Conservation (phyloP, 1,140 invertebrate species). For the Drosophila chauvacae region DNA sequence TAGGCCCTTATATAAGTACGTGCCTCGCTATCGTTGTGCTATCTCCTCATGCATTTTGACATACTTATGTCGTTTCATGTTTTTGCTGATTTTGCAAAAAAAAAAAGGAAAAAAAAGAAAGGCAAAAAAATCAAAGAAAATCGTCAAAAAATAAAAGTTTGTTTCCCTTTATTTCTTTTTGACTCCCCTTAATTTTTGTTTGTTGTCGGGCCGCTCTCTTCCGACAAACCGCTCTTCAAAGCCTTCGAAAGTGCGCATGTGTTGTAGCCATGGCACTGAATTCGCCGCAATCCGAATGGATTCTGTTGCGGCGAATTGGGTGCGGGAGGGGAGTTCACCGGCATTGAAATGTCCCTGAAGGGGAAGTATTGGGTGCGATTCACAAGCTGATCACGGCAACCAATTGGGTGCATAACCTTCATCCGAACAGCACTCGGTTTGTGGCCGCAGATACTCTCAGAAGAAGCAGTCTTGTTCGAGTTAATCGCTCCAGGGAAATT, state of each 20-base stretch:
- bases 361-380: too few relatives aligned
- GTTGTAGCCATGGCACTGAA: slow-evolving; percentile 58
- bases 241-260: slow-evolving; percentile 67
- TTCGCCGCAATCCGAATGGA: slow-evolving; percentile 51
- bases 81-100: slow-evolving; percentile 77
- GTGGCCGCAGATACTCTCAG: background rate
- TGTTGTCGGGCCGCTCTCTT: slow-evolving; percentile 58
- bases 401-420: background rate
- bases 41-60: slow-evolving; percentile 81
- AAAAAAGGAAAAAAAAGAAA: background rate
- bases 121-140: slow-evolving; percentile 16
- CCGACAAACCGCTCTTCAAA: slow-evolving; percentile 52
- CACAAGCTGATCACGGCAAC: background rate
- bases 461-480: background rate
- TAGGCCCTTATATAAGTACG: slow-evolving; percentile 80
- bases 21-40: slow-evolving; percentile 64
- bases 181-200: slow-evolving; percentile 48
- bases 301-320: slow-evolving; percentile 54
- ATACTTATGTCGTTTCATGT: slow-evolving; percentile 83
- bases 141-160: slow-evolving; percentile 55
- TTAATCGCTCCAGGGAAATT: slow-evolving; percentile 11
- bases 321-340: slow-evolving; percentile 11
- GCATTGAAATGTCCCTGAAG: slow-evolving; percentile 11
- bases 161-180: slow-evolving; percentile 26
- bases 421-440: background rate